These are phyloP conservation scores for Elaphurus davidianus DNA, from an alignment of 2,113 vertebrate genomes.

Conservation along the genomic window DNA sequence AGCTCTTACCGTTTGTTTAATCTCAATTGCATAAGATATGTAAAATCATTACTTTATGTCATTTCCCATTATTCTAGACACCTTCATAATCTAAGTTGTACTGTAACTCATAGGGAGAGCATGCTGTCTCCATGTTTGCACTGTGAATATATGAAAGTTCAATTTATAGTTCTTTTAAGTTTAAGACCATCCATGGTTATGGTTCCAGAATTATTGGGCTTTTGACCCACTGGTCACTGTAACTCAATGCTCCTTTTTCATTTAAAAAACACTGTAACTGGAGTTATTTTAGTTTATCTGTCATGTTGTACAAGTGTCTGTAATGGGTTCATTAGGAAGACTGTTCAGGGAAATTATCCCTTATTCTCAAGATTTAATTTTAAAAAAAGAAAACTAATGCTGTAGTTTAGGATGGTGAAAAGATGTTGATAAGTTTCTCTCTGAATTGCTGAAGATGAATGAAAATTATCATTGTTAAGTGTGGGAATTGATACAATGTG, in stretches of 20 bases:
- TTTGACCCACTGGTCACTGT: not conserved
- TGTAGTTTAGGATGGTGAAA: not conserved
- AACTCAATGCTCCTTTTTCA: not conserved
- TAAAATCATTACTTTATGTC: not conserved
- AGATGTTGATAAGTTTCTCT: not conserved
- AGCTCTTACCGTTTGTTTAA: not conserved
- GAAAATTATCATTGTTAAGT: conserved; percentile 6
- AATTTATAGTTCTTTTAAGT: not conserved
- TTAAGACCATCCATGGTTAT: not conserved
- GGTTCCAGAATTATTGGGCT: not conserved
- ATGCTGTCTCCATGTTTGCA: not conserved
- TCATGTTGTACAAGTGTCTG: not conserved
- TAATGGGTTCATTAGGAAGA: not conserved
- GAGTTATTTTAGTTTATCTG: not conserved
- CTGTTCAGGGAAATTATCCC: not conserved
- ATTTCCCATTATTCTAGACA: not conserved
- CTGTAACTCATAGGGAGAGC: not conserved
- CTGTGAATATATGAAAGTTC: not conserved
- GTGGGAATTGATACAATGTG: not conserved
- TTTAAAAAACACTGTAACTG: not conserved
- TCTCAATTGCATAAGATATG: not conserved
- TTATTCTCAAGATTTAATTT: conserved; percentile 1
- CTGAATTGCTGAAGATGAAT: conserved; percentile 9
- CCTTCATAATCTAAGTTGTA: not conserved
- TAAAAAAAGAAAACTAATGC: not conserved